These are phyloP conservation scores for Pseudocheirus occidentalis DNA, from an alignment of 2,797 vertebrate genomes.

Conservation along the genomic window DNA sequence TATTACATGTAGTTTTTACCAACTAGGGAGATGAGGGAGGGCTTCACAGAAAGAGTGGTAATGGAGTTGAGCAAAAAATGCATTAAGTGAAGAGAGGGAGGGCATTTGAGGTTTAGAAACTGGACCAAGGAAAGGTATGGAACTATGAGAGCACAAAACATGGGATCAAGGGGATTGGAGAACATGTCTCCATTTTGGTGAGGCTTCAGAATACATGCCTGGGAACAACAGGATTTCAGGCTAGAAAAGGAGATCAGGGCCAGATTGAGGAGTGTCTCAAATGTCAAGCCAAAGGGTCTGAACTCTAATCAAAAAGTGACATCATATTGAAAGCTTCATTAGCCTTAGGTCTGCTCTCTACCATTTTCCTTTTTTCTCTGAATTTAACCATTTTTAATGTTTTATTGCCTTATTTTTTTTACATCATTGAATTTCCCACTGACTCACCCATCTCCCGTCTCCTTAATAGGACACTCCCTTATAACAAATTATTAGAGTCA, in stretches of 20 bases:
- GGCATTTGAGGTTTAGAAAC: neutral
- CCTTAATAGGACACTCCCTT: neutral
- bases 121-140: neutral
- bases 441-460: neutral
- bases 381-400: neutral
- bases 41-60: neutral
- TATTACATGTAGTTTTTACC: neutral
- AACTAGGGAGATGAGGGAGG: neutral
- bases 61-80: neutral
- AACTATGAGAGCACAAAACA: neutral
- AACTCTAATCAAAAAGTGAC: neutral
- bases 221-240: neutral
- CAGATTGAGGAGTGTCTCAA: neutral
- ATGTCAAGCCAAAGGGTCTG: neutral
- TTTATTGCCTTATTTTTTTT: neutral
- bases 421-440: neutral
- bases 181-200: neutral
- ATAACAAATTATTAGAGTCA: neutral
- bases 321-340: conserved; percentile 3
- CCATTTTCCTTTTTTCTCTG: neutral
- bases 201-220: neutral
- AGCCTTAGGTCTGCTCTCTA: neutral
- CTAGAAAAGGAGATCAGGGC: neutral
- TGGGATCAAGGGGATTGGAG: neutral
- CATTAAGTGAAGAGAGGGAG: neutral